These are phyloP conservation scores for Brachionus manjavacas DNA, from an alignment of 1,140 invertebrate genomes.

Conservation along the genomic window DNA sequence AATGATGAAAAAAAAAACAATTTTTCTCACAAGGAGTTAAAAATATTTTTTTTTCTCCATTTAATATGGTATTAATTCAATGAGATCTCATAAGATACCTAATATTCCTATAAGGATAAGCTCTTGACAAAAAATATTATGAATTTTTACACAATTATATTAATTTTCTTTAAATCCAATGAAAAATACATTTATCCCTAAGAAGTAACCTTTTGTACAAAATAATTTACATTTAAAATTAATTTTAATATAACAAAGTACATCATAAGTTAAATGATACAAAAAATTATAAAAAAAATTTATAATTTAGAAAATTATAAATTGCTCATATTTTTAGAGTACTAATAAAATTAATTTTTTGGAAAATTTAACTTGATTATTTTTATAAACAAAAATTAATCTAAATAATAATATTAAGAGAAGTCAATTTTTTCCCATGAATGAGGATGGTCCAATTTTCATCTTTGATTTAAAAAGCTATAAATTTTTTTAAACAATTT, in stretches of 20 bases:
- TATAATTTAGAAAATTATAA: background rate
- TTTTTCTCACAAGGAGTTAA: background rate
- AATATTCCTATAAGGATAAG: background rate
- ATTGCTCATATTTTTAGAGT: background rate
- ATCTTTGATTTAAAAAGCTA: background rate
- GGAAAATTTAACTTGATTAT: background rate
- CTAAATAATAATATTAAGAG: background rate
- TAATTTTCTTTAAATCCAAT: background rate
- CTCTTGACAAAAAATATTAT: background rate
- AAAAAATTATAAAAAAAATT: background rate
- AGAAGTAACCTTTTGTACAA: too few species aligned
- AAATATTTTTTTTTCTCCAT: background rate
- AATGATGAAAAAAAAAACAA: background rate
- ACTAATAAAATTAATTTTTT: background rate
- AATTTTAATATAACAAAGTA: background rate
- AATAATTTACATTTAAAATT: background rate
- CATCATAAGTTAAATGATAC: background rate
- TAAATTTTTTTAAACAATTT: background rate
- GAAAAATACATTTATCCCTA: too few species aligned
- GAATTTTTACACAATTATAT: background rate
- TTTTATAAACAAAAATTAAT: background rate
- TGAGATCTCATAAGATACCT: background rate
- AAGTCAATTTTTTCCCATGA: background rate
- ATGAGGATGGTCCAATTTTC: background rate
- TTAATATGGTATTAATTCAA: background rate